Percentiles rank a stretch among this genome's conserved stretches.
phyloP scores from a whole-genome alignment of 2,888 invertebrate species.

The Harpagoxenus sublaevis region DNA sequence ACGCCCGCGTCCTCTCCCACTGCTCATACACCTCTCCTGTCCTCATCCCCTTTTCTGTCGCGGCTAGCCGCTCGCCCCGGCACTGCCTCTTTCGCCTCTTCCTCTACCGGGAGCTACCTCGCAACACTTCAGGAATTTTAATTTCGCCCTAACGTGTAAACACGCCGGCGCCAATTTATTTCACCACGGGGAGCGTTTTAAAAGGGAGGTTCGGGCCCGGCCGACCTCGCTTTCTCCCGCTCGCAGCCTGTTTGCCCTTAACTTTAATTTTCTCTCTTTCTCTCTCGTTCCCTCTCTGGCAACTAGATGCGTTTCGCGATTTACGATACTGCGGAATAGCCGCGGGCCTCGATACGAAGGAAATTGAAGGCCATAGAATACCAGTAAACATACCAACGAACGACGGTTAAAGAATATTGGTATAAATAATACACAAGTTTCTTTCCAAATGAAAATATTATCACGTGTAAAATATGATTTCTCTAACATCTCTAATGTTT shows the following conservation, averaged over 20 bases:
- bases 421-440: not conserved
- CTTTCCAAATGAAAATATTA: conserved; percentile 14
- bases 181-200: conserved; percentile 74
- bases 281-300: conserved; percentile 16
- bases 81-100: conserved; percentile 61
- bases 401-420: conserved; percentile 6
- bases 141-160: conserved; percentile 80
- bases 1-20: conserved; percentile 3
- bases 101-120: conserved; percentile 65
- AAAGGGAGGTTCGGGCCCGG: conserved; percentile 57
- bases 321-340: conserved; percentile 69
- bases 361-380: conserved; percentile 46
- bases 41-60: conserved; percentile 38
- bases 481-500: not conserved
- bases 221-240: conserved; percentile 39
- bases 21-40: conserved; percentile 39
- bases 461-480: not conserved
- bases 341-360: conserved; percentile 62
- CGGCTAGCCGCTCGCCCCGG: conserved; percentile 25
- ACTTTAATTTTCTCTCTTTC: not conserved
- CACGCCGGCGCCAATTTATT: conserved; percentile 82
- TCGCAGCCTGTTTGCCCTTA: conserved; percentile 38
- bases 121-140: conserved; percentile 81
- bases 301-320: conserved; percentile 61
- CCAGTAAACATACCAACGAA: not conserved